Conservation (phyloP, 1,140 invertebrate species). For the Choristoneura fumiferana region DNA sequence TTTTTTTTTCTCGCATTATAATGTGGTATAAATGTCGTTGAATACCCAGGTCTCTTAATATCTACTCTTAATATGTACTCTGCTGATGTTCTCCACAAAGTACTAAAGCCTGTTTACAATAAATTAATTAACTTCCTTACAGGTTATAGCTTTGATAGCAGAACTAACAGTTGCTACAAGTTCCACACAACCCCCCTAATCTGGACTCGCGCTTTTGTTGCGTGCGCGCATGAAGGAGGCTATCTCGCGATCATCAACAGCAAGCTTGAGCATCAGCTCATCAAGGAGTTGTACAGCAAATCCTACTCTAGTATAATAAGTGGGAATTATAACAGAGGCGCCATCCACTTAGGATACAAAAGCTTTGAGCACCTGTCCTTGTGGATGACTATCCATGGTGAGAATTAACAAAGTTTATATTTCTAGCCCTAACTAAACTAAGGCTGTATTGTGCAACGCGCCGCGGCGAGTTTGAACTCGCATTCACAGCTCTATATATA, state of each 20-base stretch:
- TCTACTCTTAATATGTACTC: too few relatives aligned
- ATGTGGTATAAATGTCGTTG: too few relatives aligned
- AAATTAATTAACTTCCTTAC: too few relatives aligned
- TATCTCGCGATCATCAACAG: conserved; percentile 53
- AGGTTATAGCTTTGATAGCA: conserved; percentile 27
- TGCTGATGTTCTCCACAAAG: too few relatives aligned
- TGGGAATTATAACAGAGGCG: conserved; percentile 5
- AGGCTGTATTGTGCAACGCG: too few relatives aligned
- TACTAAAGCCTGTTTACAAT: too few relatives aligned
- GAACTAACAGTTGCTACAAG: conserved; percentile 45
- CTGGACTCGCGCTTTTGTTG: conserved; percentile 37
- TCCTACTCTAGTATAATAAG: background rate
- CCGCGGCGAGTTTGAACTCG: too few relatives aligned
- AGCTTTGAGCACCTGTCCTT: background rate
- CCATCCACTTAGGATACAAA: background rate
- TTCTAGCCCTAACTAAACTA: too few relatives aligned
- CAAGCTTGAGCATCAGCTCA: conserved; percentile 23
- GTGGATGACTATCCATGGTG: conserved; percentile 7
- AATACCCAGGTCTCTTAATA: too few relatives aligned
- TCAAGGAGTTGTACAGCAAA: background rate
- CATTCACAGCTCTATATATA: too few relatives aligned
- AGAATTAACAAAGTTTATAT: background rate
- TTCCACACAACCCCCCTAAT: conserved; percentile 33
- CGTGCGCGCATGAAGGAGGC: conserved; percentile 44
- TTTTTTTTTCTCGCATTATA: too few relatives aligned